Evolutionary conservation across 2,797 vertebrate species (phyloP).

Genomic region (Chelon auratus): DNA sequence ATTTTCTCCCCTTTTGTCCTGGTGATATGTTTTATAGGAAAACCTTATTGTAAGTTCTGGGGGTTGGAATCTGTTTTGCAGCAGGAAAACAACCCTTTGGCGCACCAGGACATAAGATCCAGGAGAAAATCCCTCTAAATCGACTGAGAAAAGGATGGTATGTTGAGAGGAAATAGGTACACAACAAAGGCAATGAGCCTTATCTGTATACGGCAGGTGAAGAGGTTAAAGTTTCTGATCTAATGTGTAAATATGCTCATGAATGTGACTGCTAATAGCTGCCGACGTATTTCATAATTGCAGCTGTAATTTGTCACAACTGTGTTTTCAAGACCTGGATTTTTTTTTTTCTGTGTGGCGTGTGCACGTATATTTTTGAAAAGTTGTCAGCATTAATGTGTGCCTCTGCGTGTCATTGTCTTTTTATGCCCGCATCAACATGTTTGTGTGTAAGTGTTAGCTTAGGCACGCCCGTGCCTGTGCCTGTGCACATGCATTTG

Average conservation of each 20-base stretch:
- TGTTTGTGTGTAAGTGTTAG: slow-evolving; percentile 30
- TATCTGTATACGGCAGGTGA: slow-evolving; percentile 47
- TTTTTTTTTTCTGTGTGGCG: slow-evolving; percentile 12
- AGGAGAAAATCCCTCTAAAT: background rate
- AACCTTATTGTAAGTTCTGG: background rate
- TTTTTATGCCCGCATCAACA: slow-evolving; percentile 39
- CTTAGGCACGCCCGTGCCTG: slow-evolving; percentile 21
- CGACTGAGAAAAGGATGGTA: background rate
- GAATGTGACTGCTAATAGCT: slow-evolving; percentile 32
- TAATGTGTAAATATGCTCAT: slow-evolving; percentile 12
- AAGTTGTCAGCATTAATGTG: slow-evolving; percentile 50
- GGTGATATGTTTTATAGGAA: background rate
- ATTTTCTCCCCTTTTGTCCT: background rate
- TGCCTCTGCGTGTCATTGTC: slow-evolving; percentile 43
- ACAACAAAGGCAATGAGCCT: slow-evolving; percentile 32
- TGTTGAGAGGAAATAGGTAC: background rate
- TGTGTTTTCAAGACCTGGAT: slow-evolving; percentile 10
- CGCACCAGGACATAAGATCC: background rate
- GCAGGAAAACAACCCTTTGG: background rate
- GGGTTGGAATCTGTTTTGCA: background rate
- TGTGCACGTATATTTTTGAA: slow-evolving; percentile 12
- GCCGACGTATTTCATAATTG: slow-evolving; percentile 41
- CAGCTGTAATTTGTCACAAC: slow-evolving; percentile 26
- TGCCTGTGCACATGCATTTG: slow-evolving; percentile 44
- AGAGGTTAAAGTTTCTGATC: slow-evolving; percentile 24